phyloP scores from a whole-genome alignment of 1,140 invertebrate species.

The Notospermus geniculatus region DNA sequence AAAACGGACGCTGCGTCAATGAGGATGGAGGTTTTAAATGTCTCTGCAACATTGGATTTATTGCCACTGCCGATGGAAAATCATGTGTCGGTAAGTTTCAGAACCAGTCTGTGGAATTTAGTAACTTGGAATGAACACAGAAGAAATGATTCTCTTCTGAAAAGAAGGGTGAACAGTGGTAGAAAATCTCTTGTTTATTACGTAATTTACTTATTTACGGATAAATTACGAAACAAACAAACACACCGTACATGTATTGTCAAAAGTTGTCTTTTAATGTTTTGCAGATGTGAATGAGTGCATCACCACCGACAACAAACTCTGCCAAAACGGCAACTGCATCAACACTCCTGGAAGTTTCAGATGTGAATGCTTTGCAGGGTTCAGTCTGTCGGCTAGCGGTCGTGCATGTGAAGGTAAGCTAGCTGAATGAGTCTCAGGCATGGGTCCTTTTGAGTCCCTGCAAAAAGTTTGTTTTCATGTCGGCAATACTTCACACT shows the following conservation, averaged over 20 bases:
- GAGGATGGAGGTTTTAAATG: conserved; percentile 70
- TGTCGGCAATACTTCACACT: too few relatives aligned
- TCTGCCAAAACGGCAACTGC: conserved; percentile 80
- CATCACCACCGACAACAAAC: conserved; percentile 72
- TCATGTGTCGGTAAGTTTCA: conserved; percentile 9
- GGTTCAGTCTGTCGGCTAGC: conserved; percentile 46
- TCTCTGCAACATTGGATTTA: conserved; percentile 65
- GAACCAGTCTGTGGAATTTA: too few relatives aligned
- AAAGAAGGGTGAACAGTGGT: too few relatives aligned
- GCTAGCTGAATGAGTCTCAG: background rate
- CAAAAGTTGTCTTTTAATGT: conserved; percentile 16
- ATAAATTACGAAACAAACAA: too few relatives aligned
- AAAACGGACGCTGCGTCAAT: conserved; percentile 69
- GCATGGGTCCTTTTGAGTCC: too few relatives aligned
- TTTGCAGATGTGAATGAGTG: conserved; percentile 63
- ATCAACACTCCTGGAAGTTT: conserved; percentile 76
- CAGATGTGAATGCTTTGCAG: conserved; percentile 57
- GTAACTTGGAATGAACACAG: too few relatives aligned
- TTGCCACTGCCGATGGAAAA: background rate
- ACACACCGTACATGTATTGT: too few relatives aligned
- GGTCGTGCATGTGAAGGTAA: conserved; percentile 49
- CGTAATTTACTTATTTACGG: too few relatives aligned
- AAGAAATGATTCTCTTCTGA: too few relatives aligned
- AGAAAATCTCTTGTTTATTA: too few relatives aligned
- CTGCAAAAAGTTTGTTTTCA: too few relatives aligned